Evolutionary conservation across 2,888 invertebrate genomes (phyloP), one percentile per base, ranked within the genome.

Genomic region (Noctua comes): DNA sequence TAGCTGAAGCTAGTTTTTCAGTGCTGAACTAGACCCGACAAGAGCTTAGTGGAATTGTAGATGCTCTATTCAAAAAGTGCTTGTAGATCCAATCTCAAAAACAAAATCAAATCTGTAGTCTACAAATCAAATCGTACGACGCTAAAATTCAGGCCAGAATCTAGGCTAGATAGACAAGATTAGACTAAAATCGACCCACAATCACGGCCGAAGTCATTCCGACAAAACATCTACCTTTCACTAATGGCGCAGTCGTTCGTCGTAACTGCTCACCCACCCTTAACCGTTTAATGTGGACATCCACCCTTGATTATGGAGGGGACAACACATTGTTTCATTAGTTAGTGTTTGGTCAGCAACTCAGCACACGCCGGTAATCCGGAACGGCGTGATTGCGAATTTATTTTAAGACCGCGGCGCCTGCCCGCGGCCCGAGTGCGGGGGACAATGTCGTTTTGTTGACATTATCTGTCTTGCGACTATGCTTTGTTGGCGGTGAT

Each of bases 261-360:
- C 73, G 82, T 40, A 64, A 70, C 68, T 75, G 73, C 71, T 85
- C 76, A 77, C 71, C 62, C 62, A 13, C 65, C 85, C 89, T 91
- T 84, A 91, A 86, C 86, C 88, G 86, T 90, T 90, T 91, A 91
- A 92, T 90, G 90, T 86, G 87, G 83, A 89, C 88, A 88, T 90
- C 88, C 77, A 87, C 89, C 90, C 90, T 93, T 92, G 91, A 93
- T 93, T 92, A 91, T 90, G 87, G 90, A 89, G 91, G 91, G 92
- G 89, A 88, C 85, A 90, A 90, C 90, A 90, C 90, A 92, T 90
- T 90, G 92, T 93, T 94, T 94, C 94, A 94, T 94, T 93, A 94
- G 89, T 90, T 89, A 83, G 82, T 90, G 92, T 92, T 90, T 91
- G 93, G 94, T 94, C 94, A 94, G 94, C 94, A 85, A 79, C 93